Percentiles rank a stretch among this genome's conserved stretches.
Evolutionary conservation across 2,888 invertebrate species (phyloP).

Genomic region (Aromia moschata): DNA sequence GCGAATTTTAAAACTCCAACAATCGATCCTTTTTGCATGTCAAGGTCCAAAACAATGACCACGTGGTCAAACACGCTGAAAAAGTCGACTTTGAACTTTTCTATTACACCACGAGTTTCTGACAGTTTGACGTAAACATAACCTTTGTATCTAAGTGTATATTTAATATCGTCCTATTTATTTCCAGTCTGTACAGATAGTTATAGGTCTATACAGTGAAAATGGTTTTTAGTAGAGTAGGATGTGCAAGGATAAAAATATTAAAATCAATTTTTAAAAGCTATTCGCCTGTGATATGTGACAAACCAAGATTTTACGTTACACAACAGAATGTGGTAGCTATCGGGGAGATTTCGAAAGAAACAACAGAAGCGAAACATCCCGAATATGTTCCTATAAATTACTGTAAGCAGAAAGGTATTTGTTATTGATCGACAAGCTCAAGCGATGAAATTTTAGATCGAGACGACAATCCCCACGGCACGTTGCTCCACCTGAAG

Average conservation of each 20-base stretch:
- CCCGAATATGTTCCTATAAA: constrained; percentile 86
- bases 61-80: too few species aligned
- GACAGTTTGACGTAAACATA: constrained; percentile 45
- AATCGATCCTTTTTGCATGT: too few species aligned
- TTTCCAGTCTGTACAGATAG: neutral
- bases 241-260: constrained; percentile 42
- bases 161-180: neutral
- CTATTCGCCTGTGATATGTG: constrained; percentile 40
- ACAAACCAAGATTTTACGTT: constrained; percentile 55
- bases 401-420: constrained; percentile 69
- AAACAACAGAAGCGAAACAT: constrained; percentile 70
- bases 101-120: too few species aligned
- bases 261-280: constrained; percentile 49
- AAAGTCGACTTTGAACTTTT: too few species aligned
- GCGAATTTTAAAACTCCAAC: too few species aligned
- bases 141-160: constrained; percentile 40
- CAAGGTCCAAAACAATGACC: too few species aligned
- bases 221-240: neutral
- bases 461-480: constrained; percentile 72
- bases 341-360: constrained; percentile 79
- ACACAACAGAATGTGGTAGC: constrained; percentile 70
- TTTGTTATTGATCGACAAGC: constrained; percentile 1
- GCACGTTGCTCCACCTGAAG: constrained; percentile 80
- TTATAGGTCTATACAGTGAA: neutral
- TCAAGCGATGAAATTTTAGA: constrained; percentile 60